Evolutionary conservation across 2,797 vertebrate species (phyloP), one percentile per base, ranked within the genome.

Genomic region (Gobionotothen gibberifrons): DNA sequence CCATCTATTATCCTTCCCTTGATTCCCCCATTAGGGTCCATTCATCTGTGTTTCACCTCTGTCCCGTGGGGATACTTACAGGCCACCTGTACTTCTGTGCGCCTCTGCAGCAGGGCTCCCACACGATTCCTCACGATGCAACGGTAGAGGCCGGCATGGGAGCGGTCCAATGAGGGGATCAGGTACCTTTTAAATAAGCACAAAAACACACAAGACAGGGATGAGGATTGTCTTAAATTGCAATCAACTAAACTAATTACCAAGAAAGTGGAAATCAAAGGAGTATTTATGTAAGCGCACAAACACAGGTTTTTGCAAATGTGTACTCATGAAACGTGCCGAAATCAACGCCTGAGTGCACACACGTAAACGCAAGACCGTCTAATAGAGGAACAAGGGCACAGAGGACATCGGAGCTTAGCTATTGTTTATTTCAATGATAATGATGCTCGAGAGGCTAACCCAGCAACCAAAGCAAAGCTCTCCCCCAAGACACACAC

Each of bases 91-190:
- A 99, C 97, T 89, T 99, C 97, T 0, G 97, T 99, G 77, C 96
- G 96, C 78, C 97, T 93, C 95, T 99, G 98, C 54, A 99, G 93
- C 76, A 99, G 93, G 0, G 98, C 97, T 8, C 98, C 98, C 78
- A 99, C 96, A 12, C 98, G 93, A 86, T 99, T 99, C 61, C 97
- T 94, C 84, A 99, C 97, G 13, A 99, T 96, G 91, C 98, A 99
- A 85, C 97, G 96, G 90, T 99, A 99, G 93, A 97, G 96, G 46
- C 98, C 98, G 0, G 98, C 97, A 0, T 99, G 97, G 5, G 97
- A 97, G 76, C 96, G 96, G 90, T 99, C 97, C 93, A 99, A 87
- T 0, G 97, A 99, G 0, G 96, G 97, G 91, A 99, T 99, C 90
- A 98, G 94, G 90, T 98, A 99, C 95, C 98, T 99, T 99, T 89